Evolutionary conservation across 2,113 vertebrate genomes (phyloP).

Genomic region (Irena cyanogastra): DNA sequence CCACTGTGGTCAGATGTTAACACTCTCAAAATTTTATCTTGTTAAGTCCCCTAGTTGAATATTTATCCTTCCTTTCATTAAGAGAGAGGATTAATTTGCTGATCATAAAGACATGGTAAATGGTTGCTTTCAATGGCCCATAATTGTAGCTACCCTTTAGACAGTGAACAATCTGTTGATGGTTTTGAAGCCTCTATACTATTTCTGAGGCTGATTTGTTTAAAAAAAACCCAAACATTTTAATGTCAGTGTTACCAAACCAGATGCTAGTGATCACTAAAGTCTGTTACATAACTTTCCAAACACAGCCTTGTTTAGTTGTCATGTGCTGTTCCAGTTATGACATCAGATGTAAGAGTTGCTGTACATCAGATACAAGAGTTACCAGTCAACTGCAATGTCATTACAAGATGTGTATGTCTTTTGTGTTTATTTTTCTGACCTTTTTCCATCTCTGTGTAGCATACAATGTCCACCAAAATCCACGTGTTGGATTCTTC

Average conservation of each 20-base stretch:
- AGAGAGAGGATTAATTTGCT: neutral
- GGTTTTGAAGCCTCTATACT: neutral
- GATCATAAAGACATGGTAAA: neutral
- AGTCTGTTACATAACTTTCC: neutral
- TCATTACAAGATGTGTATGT: neutral
- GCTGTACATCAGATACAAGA: neutral
- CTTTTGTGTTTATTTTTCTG: neutral
- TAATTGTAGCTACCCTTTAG: neutral
- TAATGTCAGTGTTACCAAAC: neutral
- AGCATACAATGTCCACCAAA: accelerated
- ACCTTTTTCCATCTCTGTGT: neutral
- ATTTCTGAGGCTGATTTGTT: neutral
- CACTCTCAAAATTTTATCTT: neutral
- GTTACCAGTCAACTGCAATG: neutral
- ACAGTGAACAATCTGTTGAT: neutral
- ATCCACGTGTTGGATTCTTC: neutral
- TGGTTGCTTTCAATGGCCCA: accelerated
- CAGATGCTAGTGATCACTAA: neutral
- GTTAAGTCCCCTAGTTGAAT: neutral
- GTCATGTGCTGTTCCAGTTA: neutral
- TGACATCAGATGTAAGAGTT: neutral
- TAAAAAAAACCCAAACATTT: neutral
- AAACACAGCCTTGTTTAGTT: neutral
- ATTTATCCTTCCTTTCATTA: neutral
- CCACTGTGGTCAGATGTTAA: neutral